Conservation (phyloP, 2,797 vertebrate genomes). For the Apogon hyalosoma region DNA sequence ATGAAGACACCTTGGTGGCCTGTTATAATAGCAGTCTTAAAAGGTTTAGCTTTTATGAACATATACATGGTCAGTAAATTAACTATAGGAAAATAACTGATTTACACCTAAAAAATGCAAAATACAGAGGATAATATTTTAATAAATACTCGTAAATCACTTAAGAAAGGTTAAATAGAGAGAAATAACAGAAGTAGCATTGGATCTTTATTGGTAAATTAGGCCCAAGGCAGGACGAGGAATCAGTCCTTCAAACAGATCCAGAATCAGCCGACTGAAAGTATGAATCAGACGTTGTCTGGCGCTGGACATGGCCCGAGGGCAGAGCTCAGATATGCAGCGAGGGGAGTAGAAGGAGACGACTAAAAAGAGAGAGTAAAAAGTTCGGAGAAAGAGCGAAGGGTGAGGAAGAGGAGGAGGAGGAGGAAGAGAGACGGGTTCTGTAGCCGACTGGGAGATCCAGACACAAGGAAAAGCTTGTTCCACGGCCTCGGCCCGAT, state of each 20-base stretch:
- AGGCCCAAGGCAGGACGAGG: conserved; percentile 19
- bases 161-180: no score
- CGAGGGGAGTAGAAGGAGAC: conserved; percentile 34
- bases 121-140: no score
- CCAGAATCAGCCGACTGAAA: conserved; percentile 24
- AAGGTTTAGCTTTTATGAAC: no score
- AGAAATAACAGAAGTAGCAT: no score
- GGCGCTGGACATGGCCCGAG: conserved; percentile 61
- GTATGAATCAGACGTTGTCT: conserved; percentile 76
- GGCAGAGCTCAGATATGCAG: conserved; percentile 65
- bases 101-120: no score
- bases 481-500: conserved; percentile 53
- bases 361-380: conserved; percentile 37
- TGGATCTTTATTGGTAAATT: conserved; percentile 5
- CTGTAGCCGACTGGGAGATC: conserved; percentile 54
- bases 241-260: conserved; percentile 28
- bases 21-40: no score
- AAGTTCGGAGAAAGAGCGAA: conserved; percentile 30
- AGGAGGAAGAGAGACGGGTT: conserved; percentile 25
- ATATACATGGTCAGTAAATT: no score
- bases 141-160: no score
- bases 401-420: conserved; percentile 21
- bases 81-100: no score
- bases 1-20: no score
- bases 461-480: conserved; percentile 77